These are phyloP conservation scores for Lampris megalopsis DNA, from an alignment of 2,113 vertebrate species.

Conservation along the genomic window DNA sequence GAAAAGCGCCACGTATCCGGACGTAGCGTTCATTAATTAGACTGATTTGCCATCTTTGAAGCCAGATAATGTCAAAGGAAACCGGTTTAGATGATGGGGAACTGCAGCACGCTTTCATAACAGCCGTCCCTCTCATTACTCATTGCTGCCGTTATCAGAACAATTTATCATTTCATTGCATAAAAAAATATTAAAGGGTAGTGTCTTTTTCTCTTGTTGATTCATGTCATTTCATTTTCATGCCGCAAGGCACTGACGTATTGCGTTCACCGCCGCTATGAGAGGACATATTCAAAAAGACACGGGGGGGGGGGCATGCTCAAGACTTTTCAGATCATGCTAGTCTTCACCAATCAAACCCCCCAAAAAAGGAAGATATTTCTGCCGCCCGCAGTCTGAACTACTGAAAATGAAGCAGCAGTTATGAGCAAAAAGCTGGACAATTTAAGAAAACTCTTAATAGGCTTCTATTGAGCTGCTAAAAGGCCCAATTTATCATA, in stretches of 20 bases:
- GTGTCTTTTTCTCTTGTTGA: slow-evolving; percentile 20
- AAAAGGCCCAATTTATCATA: slow-evolving; percentile 29
- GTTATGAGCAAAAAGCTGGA: slow-evolving; percentile 24
- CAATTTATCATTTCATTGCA: slow-evolving; percentile 51
- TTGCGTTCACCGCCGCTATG: not conserved
- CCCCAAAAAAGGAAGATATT: slow-evolving; percentile 1
- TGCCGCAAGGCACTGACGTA: not conserved
- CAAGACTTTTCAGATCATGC: not conserved
- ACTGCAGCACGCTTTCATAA: slow-evolving; percentile 68
- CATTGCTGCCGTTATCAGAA: slow-evolving; percentile 47
- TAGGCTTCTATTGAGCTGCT: not conserved
- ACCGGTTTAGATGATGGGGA: slow-evolving; percentile 55
- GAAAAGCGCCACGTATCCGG: slow-evolving; percentile 67
- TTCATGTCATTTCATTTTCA: not conserved
- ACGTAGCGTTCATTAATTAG: slow-evolving; percentile 73
- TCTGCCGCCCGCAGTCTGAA: slow-evolving; percentile 14
- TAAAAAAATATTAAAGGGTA: slow-evolving; percentile 30
- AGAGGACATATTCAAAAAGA: not conserved
- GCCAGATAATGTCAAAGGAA: slow-evolving; percentile 64
- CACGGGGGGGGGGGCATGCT: not conserved
- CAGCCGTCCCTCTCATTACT: slow-evolving; percentile 53
- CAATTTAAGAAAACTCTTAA: slow-evolving; percentile 12
- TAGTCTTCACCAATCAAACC: not conserved
- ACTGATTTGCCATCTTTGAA: slow-evolving; percentile 59
- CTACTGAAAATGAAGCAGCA: slow-evolving; percentile 37